Evolutionary conservation across 2,797 vertebrate species (phyloP).

Genomic region (Agapornis canus): DNA sequence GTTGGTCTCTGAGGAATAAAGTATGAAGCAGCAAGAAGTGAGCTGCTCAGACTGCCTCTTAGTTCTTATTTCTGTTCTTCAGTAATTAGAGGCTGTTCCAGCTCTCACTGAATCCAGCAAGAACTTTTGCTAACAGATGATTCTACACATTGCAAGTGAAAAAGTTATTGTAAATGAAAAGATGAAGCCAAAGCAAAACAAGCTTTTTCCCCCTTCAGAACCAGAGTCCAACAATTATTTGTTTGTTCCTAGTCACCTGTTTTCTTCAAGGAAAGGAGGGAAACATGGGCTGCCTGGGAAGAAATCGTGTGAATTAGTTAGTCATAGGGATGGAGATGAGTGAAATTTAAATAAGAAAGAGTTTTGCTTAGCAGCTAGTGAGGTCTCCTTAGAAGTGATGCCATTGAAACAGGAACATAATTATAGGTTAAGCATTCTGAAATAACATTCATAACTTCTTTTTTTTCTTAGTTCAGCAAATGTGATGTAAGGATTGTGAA

Average conservation of each 20-base stretch:
- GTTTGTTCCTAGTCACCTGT: not conserved
- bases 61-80: not conserved
- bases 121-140: not conserved
- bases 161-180: not conserved
- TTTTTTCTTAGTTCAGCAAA: constrained; percentile 15
- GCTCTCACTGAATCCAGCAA: not conserved
- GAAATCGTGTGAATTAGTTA: constrained; percentile 45
- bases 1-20: not conserved
- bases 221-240: not conserved
- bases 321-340: not conserved
- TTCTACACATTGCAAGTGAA: not conserved
- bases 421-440: constrained; percentile 56
- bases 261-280: not conserved
- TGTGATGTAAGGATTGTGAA: constrained; percentile 11
- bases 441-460: constrained; percentile 32
- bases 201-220: not conserved
- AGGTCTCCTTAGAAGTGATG: not conserved
- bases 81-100: not conserved
- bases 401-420: constrained; percentile 57
- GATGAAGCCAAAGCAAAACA: not conserved
- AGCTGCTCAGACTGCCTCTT: not conserved
- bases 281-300: not conserved
- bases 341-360: constrained; percentile 56
- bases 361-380: constrained; percentile 9
- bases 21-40: not conserved